Evolutionary conservation across 2,888 invertebrate genomes (phyloP).

Genomic region (Dexiosoma caninum): DNA sequence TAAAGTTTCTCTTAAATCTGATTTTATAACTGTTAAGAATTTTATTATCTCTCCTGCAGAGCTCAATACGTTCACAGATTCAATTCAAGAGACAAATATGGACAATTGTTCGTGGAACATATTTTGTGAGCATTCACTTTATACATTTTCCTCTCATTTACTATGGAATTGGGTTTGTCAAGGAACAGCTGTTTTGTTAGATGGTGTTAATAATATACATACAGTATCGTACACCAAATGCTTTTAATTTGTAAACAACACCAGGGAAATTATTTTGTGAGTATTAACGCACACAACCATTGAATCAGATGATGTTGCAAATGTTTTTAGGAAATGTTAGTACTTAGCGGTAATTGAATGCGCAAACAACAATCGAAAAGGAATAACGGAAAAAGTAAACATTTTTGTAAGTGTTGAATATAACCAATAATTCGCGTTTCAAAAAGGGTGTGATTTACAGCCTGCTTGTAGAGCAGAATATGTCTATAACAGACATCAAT

Average conservation of each 20-base stretch:
- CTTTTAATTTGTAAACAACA: neutral
- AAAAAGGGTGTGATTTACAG: slow-evolving; percentile 28
- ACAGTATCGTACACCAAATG: neutral
- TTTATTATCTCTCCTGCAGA: too few species aligned
- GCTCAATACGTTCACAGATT: too few species aligned
- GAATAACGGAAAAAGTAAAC: slow-evolving; percentile 24
- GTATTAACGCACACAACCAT: neutral
- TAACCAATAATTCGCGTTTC: neutral
- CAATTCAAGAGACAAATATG: too few species aligned
- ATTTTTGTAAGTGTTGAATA: too few species aligned
- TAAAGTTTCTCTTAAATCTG: too few species aligned
- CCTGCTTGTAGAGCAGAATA: too few species aligned
- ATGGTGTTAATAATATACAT: neutral
- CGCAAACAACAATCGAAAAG: slow-evolving; percentile 42
- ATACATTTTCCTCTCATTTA: neutral
- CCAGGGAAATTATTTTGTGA: slow-evolving; percentile 13
- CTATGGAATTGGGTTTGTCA: neutral
- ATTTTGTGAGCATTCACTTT: neutral
- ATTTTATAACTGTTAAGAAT: too few species aligned
- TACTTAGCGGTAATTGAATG: slow-evolving; percentile 60
- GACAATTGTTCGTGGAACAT: too few species aligned
- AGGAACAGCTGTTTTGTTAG: slow-evolving; percentile 2
- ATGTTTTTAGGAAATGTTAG: slow-evolving; percentile 51
- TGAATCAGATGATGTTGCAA: slow-evolving; percentile 50
- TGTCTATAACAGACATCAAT: too few species aligned